These are phyloP conservation scores for Ptyas mucosa DNA, from an alignment of 2,113 vertebrate genomes.

Conservation along the genomic window DNA sequence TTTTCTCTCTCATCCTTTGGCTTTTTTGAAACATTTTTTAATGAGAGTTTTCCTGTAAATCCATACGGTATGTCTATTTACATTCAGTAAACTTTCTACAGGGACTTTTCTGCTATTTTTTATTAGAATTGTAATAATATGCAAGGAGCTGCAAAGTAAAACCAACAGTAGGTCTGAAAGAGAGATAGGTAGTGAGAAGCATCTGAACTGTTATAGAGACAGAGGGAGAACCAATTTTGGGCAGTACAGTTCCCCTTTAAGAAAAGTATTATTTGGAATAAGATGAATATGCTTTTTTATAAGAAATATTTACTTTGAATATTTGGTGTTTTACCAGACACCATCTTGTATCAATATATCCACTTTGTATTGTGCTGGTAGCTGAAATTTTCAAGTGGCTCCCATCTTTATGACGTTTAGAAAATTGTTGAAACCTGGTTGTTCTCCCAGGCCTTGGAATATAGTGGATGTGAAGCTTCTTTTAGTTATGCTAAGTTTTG, in stretches of 20 bases:
- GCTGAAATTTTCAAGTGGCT: not conserved
- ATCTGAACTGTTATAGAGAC: not conserved
- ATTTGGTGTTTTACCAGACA: not conserved
- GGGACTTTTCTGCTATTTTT: not conserved
- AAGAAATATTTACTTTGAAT: not conserved
- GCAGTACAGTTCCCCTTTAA: not conserved
- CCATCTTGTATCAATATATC: not conserved
- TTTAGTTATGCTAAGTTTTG: not conserved
- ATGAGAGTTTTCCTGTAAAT: conserved; percentile 38
- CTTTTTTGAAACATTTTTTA: conserved; percentile 45
- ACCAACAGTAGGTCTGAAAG: not conserved
- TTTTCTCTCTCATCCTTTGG: no score
- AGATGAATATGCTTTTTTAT: not conserved
- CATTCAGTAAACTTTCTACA: not conserved
- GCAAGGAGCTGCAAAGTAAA: not conserved
- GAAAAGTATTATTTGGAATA: not conserved
- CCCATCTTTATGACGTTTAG: not conserved
- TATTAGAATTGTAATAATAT: not conserved
- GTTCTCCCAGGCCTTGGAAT: not conserved
- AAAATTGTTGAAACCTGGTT: not conserved
- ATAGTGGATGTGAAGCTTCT: not conserved
- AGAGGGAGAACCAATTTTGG: not conserved
- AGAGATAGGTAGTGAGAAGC: not conserved
- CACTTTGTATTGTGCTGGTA: not conserved
- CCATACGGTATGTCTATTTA: conserved; percentile 28